Conservation (phyloP, 35 echinoderm and acorn worm genomes). For the Heliocidaris erythrogramma region DNA sequence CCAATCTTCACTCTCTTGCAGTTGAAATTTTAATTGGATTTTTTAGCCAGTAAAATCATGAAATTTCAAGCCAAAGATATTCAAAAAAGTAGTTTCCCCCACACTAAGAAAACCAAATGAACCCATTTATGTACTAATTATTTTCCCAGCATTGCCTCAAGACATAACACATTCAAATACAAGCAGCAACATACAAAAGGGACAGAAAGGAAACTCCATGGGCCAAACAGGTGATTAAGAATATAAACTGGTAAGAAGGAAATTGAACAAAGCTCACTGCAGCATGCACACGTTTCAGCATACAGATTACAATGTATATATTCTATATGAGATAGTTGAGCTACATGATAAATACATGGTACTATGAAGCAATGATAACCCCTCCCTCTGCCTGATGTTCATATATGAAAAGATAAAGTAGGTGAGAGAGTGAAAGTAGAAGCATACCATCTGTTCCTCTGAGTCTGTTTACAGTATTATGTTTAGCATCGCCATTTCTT, state of each 20-base stretch:
- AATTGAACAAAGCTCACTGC: not conserved
- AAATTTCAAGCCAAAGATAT: not conserved
- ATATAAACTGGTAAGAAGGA: not conserved
- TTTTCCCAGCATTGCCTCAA: not conserved
- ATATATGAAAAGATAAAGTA: not conserved
- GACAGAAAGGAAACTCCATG: not conserved
- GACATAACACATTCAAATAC: not conserved
- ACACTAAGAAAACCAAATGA: not conserved
- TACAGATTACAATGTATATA: not conserved
- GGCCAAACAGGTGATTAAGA: not conserved
- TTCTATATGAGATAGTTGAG: not conserved
- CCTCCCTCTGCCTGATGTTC: not conserved
- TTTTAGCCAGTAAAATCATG: not conserved
- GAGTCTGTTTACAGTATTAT: not conserved
- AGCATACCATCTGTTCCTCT: slow-evolving; percentile 5
- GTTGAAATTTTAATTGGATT: not conserved
- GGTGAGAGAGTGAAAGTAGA: not conserved
- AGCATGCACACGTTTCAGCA: not conserved
- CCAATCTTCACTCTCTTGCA: not conserved
- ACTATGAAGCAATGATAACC: not conserved
- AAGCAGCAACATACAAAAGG: not conserved
- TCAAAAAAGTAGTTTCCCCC: too few relatives aligned
- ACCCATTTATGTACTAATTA: not conserved
- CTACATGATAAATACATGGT: not conserved
- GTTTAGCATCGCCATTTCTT: not conserved